These are phyloP conservation scores for Pandemis corylana DNA, from an alignment of 2,888 invertebrate species.

Conservation along the genomic window DNA sequence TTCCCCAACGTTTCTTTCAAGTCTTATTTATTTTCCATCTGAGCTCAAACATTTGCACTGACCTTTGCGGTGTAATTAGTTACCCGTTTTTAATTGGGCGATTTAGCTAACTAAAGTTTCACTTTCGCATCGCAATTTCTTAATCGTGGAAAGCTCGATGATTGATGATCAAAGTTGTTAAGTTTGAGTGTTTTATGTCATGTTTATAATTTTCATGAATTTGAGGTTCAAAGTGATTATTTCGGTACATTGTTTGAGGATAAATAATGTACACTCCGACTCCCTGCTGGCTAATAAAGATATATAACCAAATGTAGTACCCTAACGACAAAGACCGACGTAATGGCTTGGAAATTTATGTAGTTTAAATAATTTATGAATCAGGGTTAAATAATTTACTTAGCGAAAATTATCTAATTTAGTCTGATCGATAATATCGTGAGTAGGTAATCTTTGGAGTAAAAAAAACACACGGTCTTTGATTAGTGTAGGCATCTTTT, in stretches of 20 bases:
- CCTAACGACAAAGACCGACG: too few relatives aligned
- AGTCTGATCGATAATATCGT: too few relatives aligned
- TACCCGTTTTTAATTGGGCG: conserved; percentile 41
- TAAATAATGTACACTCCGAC: neutral
- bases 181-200: neutral
- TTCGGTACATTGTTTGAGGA: neutral
- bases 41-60: conserved; percentile 61
- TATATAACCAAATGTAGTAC: neutral
- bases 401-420: too few relatives aligned
- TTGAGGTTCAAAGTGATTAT: conserved; percentile 3
- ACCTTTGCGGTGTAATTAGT: conserved; percentile 48
- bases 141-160: conserved; percentile 6
- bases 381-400: too few relatives aligned
- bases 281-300: neutral
- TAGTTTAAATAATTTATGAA: too few relatives aligned
- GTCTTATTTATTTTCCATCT: conserved; percentile 63
- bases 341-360: too few relatives aligned
- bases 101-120: conserved; percentile 10
- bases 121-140: conserved; percentile 14
- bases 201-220: conserved; percentile 2
- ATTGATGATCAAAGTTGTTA: conserved; percentile 12
- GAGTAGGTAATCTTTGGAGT: too few relatives aligned
- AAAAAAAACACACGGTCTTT: too few relatives aligned
- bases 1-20: conserved; percentile 50
- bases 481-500: too few relatives aligned